Percentiles rank a stretch among this genome's conserved stretches.
Evolutionary conservation across 2,113 vertebrate species (phyloP).

Genomic region (Actenoides lindsayi): DNA sequence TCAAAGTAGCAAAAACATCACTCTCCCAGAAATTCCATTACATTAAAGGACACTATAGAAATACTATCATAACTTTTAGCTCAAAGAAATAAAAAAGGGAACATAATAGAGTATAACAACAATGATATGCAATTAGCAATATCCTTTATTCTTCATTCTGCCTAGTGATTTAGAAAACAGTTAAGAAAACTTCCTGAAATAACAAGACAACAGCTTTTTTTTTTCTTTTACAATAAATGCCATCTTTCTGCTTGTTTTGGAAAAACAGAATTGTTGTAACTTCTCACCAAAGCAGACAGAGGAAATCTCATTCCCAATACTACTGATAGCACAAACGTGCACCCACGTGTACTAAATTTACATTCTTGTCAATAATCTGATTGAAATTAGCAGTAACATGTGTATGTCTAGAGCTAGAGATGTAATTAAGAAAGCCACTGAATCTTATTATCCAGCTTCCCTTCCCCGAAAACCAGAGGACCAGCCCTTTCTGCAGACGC

Average conservation of each 20-base stretch:
- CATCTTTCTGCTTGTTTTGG: not conserved
- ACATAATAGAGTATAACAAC: not conserved
- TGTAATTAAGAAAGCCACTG: not conserved
- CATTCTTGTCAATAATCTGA: not conserved
- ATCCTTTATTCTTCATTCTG: not conserved
- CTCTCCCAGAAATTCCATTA: constrained; percentile 4
- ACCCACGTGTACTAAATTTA: not conserved
- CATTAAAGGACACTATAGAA: not conserved
- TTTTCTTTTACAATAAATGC: not conserved
- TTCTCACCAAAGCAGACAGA: not conserved
- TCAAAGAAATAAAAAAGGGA: constrained; percentile 3
- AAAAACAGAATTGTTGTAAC: not conserved
- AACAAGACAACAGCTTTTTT: not conserved
- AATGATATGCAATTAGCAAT: not conserved
- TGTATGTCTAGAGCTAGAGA: not conserved
- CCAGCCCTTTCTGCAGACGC: not conserved
- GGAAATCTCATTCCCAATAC: not conserved
- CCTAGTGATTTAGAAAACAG: not conserved
- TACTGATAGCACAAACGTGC: not conserved
- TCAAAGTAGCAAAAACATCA: not conserved
- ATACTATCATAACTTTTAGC: not conserved
- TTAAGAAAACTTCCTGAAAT: not conserved
- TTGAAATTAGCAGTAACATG: not conserved
- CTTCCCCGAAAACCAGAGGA: not conserved
- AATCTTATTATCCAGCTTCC: not conserved